Conservation (phyloP, 2,113 vertebrate genomes). For the Eolophus roseicapilla region DNA sequence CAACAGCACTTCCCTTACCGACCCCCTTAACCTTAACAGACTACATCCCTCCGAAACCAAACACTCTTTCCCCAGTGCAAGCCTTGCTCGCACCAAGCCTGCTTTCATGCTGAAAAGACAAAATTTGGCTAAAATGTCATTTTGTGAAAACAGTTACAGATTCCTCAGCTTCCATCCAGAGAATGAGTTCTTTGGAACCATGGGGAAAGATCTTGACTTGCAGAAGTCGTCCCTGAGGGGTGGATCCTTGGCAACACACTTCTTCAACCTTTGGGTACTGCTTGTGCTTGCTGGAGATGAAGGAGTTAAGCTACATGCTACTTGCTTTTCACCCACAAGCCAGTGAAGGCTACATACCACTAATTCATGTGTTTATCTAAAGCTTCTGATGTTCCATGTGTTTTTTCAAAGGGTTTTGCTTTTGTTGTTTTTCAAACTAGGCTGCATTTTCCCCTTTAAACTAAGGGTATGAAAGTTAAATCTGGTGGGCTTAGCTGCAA, state of each 20-base stretch:
- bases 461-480: not conserved
- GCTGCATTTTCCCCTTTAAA: not conserved
- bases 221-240: not conserved
- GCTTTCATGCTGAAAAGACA: not conserved
- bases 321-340: not conserved
- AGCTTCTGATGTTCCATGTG: not conserved
- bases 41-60: not conserved
- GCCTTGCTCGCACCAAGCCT: not conserved
- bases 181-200: not conserved
- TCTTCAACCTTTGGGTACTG: not conserved
- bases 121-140: rapidly evolving
- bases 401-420: not conserved
- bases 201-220: not conserved
- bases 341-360: not conserved
- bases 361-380: not conserved
- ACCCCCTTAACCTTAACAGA: not conserved
- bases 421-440: not conserved
- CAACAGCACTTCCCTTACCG: rapidly evolving
- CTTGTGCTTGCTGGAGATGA: not conserved
- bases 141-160: not conserved
- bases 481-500: not conserved
- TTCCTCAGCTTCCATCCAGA: not conserved
- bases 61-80: rapidly evolving
- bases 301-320: not conserved
- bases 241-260: not conserved